Conservation (phyloP, 2,113 vertebrate genomes). For the Coryphaenoides rupestris region DNA sequence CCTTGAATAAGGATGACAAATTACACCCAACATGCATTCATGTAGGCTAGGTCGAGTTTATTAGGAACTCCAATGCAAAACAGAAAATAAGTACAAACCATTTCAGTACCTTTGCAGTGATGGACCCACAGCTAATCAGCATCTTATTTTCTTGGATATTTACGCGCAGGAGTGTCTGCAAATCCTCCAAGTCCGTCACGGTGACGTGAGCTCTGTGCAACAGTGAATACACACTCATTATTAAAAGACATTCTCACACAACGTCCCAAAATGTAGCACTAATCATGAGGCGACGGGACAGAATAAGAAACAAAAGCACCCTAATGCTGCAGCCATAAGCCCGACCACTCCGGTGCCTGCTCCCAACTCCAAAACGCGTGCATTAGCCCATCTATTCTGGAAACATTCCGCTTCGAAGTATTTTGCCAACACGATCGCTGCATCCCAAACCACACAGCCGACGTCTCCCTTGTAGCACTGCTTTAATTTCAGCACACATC, state of each 20-base stretch:
- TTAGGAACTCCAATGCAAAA: background rate
- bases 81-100: slow-evolving; percentile 87
- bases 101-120: slow-evolving; percentile 97
- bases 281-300: too few relatives aligned
- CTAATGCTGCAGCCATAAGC: slow-evolving; percentile 89
- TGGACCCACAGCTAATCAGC: slow-evolving; percentile 80
- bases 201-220: slow-evolving; percentile 80
- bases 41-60: background rate
- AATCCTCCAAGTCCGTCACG: slow-evolving; percentile 90
- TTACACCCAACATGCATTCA: background rate
- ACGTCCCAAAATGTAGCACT: too few relatives aligned
- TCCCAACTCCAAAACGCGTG: slow-evolving; percentile 82
- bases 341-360: slow-evolving; percentile 90
- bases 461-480: slow-evolving; percentile 86
- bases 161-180: slow-evolving; percentile 79
- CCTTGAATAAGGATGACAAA: slow-evolving; percentile 64
- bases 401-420: slow-evolving; percentile 84
- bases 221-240: background rate
- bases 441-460: slow-evolving; percentile 95
- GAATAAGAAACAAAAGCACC: slow-evolving; percentile 67
- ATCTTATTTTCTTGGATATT: slow-evolving; percentile 86
- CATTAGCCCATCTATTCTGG: slow-evolving; percentile 63
- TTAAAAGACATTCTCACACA: background rate
- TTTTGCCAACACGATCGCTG: slow-evolving; percentile 88
- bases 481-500: slow-evolving; percentile 74